These are phyloP conservation scores for Phataginus tricuspis DNA, from an alignment of 2,797 vertebrate genomes.

Conservation along the genomic window DNA sequence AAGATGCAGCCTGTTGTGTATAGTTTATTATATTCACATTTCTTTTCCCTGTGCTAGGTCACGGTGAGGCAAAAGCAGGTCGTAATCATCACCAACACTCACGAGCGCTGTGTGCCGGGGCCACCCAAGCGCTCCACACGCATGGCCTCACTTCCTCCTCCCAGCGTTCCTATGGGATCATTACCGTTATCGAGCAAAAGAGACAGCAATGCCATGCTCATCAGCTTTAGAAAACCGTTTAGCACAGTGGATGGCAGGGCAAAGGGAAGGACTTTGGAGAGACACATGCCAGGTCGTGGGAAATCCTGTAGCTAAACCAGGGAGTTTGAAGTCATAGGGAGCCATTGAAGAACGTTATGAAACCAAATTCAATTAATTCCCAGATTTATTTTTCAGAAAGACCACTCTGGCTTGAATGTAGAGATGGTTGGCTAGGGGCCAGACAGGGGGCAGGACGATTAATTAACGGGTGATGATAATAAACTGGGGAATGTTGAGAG, in stretches of 20 bases:
- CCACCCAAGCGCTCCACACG: not conserved
- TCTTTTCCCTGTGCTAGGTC: not conserved
- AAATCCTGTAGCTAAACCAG: not conserved
- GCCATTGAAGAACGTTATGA: not conserved
- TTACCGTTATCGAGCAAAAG: not conserved
- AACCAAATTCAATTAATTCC: not conserved
- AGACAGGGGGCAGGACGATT: not conserved
- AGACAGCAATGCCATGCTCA: not conserved
- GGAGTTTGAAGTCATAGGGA: not conserved
- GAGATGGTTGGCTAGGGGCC: not conserved
- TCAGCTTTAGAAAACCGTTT: not conserved
- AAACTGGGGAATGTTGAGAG: not conserved
- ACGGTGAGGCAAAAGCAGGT: not conserved
- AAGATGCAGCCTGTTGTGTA: not conserved
- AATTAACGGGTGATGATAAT: not conserved
- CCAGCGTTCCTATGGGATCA: not conserved
- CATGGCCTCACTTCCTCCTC: not conserved
- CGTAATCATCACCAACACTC: not conserved
- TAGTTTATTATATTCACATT: not conserved
- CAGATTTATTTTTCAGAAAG: not conserved
- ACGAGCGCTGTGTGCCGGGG: not conserved
- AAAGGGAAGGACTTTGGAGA: not conserved
- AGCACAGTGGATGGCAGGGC: not conserved
- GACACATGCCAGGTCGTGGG: not conserved
- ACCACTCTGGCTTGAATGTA: not conserved